Evolutionary conservation across 2,888 invertebrate species (phyloP), one percentile per base, ranked within the genome.

Genomic region (Micoletzkya japonica): DNA sequence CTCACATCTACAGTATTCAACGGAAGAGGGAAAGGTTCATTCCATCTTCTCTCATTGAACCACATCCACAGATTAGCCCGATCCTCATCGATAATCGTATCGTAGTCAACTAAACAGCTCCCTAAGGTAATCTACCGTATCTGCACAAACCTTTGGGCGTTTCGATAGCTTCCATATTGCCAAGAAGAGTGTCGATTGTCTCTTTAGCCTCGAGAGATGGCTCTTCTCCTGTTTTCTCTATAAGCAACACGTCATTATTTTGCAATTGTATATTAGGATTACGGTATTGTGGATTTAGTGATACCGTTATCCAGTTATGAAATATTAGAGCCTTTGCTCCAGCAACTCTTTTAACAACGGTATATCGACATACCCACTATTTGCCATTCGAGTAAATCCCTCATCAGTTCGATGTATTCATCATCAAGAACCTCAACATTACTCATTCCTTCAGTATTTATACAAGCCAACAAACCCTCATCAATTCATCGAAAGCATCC

Each of bases 41-140:
- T n/a, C 75, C 75, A 75, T 10, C 50, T 50, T 26, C 61, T 67
- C 50, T 72, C 69, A 28, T 76, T 37, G 68, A 76, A 76, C 58
- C 73, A 76, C 44, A 73, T 66, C 76, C 76, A 76, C 26, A 76
- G 30, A 59, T 74, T 69, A 2, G 69, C 74, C 14, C 70, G 54
- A 39, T 76, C 71, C 44, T 74, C 76, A n/a, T 76, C 73, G 0
- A 7, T 24, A 3, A 72, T 49, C 0, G 61, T 39, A 10, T 73
- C 70, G 39, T 76, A 73, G 34, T 70, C 61, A 6, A 69, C 75
- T 75, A 61, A 26, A 73, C 69, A 37, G 1, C 20, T 10, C 10
- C 26, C 34, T 10, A 44, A 7, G 28, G 10, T 44, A n/a, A n/a
- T n/a, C n/a, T n/a, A n/a, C n/a, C n/a, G n/a, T n/a, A n/a, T n/a